A percentile compares a stretch with the other conserved stretches of the same genome.
Evolutionary conservation across 2,797 vertebrate genomes (phyloP).

Genomic region (Poeciliopsis presidionis): DNA sequence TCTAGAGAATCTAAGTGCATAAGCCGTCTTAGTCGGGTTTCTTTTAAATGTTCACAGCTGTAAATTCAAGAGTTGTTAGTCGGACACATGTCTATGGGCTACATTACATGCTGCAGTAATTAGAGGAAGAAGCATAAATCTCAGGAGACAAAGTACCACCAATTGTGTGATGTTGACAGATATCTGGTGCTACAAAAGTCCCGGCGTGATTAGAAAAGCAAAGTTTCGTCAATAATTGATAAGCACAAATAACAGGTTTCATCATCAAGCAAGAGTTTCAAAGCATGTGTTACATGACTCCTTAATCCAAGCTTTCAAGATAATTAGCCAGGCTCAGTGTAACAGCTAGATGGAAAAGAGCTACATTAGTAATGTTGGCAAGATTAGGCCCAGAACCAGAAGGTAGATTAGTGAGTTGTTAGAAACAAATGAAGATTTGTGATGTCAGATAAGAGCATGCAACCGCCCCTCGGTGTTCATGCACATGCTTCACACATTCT

Average conservation of each 20-base stretch:
- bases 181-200: neutral
- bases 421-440: constrained; percentile 18
- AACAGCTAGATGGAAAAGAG: constrained; percentile 34
- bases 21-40: neutral
- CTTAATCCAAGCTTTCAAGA: constrained; percentile 39
- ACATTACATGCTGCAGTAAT: constrained; percentile 31
- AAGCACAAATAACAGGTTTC: constrained; percentile 3
- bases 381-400: constrained; percentile 19
- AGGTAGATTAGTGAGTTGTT: constrained; percentile 47
- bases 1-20: neutral
- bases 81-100: constrained; percentile 9
- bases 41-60: neutral
- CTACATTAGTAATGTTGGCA: constrained; percentile 51
- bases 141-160: constrained; percentile 18
- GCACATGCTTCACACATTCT: constrained; percentile 63
- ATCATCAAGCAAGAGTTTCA: neutral
- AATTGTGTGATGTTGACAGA: neutral
- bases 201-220: constrained; percentile 10
- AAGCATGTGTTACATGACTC: constrained; percentile 22
- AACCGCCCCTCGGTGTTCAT: constrained; percentile 35
- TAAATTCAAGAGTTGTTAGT: constrained; percentile 7
- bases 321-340: constrained; percentile 42
- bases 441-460: constrained; percentile 42
- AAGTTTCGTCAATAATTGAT: constrained; percentile 17
- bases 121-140: constrained; percentile 13